Base-by-base conservation (phyloP, 2,113 vertebrate genomes). In the Mesembrinibis cayennensis region DNA sequence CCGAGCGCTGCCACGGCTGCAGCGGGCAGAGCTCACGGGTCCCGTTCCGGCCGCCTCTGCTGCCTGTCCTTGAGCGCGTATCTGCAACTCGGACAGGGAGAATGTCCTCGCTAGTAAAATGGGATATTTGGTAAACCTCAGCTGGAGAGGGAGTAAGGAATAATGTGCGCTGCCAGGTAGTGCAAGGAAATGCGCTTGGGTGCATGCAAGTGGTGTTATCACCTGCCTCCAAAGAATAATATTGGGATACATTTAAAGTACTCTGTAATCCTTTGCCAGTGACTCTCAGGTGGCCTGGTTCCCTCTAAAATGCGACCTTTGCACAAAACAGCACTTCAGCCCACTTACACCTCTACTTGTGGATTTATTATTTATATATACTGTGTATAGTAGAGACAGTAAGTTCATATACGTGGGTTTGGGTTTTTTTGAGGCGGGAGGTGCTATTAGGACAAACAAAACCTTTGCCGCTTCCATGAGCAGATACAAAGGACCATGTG, bases 21-120 rank as follows among this genome's bases (percentile, higher is more conserved):
- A 11, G 18, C 0, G 9, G 47, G 50, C 32, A n/a, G 16, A 47
- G 56, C 50, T 63, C 17, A 0, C 6, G 19, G 70, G 16, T 47
- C 27, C 49, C 0, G 1, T 12, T 69, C 32, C 78, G 59, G 47
- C n/a, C 1, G 3, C n/a, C n/a, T n/a, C 40, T 7, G 32, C 83
- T 67, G 32, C 70, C 29, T 21, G 29, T 19, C 66, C 58, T 52
- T n/a, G 74, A 23, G 20, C 3, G 1, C 1, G 0, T 50, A 27
- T n/a, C 66, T 77, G 82, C 76, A 65, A 3, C 36, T 42, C 3
- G 1, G 30, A 34, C 7, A 9, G 29, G 19, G 16, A 56, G 36
- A 38, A 47, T 8, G 53, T 38, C 49, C 82, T 82, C 8, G 0
- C 26, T 21, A n/a, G 17, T 66, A 32, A 49, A 40, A 63, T 4